Percentiles rank a stretch among this genome's conserved stretches.
Evolutionary conservation across 2,888 invertebrate genomes (phyloP).

Genomic region (Psylliodes chrysocephalus): DNA sequence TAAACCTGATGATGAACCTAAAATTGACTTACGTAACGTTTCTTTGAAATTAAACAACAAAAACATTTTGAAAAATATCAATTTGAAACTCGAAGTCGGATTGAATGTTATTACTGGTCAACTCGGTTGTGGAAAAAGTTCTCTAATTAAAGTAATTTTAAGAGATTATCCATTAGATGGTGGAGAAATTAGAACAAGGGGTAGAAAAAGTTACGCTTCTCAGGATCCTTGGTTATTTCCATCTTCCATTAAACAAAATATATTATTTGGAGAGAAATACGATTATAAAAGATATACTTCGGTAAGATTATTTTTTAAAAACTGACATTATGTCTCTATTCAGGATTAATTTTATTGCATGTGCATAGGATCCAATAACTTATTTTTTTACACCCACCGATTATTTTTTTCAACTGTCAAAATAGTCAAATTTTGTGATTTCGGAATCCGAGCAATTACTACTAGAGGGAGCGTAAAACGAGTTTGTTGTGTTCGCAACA

Average conservation of each 20-base stretch:
- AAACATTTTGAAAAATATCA: constrained; percentile 62
- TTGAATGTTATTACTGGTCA: constrained; percentile 71
- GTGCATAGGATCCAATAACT: too few relatives aligned
- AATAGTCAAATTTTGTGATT: too few relatives aligned
- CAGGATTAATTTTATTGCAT: too few relatives aligned
- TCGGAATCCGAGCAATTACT: too few relatives aligned
- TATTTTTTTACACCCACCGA: too few relatives aligned
- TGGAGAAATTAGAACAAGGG: constrained; percentile 65
- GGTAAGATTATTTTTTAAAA: too few relatives aligned
- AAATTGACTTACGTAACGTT: constrained; percentile 49
- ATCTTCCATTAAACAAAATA: constrained; percentile 77
- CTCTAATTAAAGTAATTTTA: constrained; percentile 62
- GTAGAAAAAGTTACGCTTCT: constrained; percentile 68
- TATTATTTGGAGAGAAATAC: constrained; percentile 76
- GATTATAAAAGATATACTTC: constrained; percentile 68
- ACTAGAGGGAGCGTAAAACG: too few relatives aligned
- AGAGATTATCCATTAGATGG: constrained; percentile 61
- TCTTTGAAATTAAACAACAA: constrained; percentile 50
- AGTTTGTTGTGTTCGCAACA: too few relatives aligned
- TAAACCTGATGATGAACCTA: constrained; percentile 48
- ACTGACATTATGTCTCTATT: too few relatives aligned
- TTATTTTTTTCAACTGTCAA: too few relatives aligned
- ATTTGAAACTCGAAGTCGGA: constrained; percentile 61
- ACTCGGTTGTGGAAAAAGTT: constrained; percentile 74
- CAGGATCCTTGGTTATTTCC: constrained; percentile 73